Evolutionary conservation across 2,797 vertebrate genomes (phyloP).

Genomic region (Passerculus sandwichensis): DNA sequence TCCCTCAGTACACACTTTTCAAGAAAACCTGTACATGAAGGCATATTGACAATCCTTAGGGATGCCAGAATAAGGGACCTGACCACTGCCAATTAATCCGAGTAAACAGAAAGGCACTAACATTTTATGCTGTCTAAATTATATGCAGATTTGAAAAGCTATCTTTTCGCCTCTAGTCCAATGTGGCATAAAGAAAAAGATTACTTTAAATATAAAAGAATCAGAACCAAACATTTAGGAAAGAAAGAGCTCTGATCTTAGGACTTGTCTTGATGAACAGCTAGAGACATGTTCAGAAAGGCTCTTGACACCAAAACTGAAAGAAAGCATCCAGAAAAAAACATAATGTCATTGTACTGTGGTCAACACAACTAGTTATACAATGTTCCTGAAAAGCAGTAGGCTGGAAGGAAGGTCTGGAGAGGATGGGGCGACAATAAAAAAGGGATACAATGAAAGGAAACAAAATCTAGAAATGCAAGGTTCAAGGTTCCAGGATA

Average conservation of each 20-base stretch:
- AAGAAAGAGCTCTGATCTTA: not conserved
- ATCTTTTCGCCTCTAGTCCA: not conserved
- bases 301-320: not conserved
- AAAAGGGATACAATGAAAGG: not conserved
- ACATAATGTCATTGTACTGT: fast-evolving
- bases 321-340: not conserved
- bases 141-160: not conserved
- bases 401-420: not conserved
- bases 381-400: not conserved
- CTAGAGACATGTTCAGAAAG: not conserved
- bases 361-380: not conserved
- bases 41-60: fast-evolving
- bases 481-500: not conserved
- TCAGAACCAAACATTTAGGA: not conserved
- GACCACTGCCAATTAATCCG: not conserved
- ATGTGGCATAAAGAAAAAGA: not conserved
- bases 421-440: fast-evolving
- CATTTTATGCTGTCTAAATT: not conserved
- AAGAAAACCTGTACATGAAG: not conserved
- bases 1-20: not conserved
- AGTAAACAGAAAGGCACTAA: not conserved
- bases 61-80: not conserved
- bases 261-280: not conserved
- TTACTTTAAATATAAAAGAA: not conserved
- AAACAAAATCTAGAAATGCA: not conserved